phyloP scores from a whole-genome alignment of 2,888 invertebrate genomes.

The Vannuccia rotundouncinata region DNA sequence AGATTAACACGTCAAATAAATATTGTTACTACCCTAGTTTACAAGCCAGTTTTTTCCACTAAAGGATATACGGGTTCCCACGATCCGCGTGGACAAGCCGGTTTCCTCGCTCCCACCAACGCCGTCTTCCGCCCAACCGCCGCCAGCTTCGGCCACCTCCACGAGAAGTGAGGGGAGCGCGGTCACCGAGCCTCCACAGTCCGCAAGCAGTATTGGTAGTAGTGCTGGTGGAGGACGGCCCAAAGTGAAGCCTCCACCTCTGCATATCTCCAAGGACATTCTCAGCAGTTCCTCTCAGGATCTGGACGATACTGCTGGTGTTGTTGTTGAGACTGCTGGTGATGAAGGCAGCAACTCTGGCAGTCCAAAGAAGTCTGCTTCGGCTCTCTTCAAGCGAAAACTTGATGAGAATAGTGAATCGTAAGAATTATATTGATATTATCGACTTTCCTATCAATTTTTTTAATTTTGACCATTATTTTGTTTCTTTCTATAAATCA shows the following conservation, averaged over 20 bases:
- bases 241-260: constrained; percentile 34
- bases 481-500: background rate
- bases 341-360: no score
- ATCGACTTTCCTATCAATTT: background rate
- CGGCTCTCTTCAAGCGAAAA: constrained; percentile 70
- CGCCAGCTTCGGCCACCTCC: background rate
- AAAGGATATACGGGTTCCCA: background rate
- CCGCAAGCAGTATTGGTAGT: background rate
- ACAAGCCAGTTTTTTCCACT: no score
- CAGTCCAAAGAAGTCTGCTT: constrained; percentile 33
- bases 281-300: constrained; percentile 36
- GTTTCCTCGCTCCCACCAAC: background rate
- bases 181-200: background rate
- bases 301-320: constrained; percentile 44
- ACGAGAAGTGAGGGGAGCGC: background rate
- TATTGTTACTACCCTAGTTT: no score
- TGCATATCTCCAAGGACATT: constrained; percentile 29
- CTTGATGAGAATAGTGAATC: constrained; percentile 85
- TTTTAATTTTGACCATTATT: no score
- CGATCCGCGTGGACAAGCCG: background rate
- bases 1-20: no score
- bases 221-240: background rate
- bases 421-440: constrained; percentile 62
- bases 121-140: background rate
- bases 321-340: constrained; percentile 43